phyloP scores from a whole-genome alignment of 2,888 invertebrate genomes.

The Ophion ellenae region DNA sequence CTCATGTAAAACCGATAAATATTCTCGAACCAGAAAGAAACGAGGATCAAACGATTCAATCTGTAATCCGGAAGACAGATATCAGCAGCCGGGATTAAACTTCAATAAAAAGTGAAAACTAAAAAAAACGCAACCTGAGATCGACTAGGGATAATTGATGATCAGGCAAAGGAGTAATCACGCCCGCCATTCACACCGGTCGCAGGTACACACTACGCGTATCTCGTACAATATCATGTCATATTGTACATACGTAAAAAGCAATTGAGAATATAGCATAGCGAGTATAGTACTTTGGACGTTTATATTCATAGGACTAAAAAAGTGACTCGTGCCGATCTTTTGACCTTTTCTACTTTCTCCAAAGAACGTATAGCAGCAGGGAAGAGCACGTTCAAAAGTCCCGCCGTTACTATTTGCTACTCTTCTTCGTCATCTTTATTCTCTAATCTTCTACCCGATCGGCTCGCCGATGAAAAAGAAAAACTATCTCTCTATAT shows the following conservation, averaged over 20 bases:
- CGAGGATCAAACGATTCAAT: conserved; percentile 12
- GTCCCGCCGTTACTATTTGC: conserved; percentile 37
- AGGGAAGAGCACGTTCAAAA: conserved; percentile 53
- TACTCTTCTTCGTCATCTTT: conserved; percentile 45
- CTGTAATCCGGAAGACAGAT: background rate
- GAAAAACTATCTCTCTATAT: conserved; percentile 16
- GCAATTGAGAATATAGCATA: background rate
- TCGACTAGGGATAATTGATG: conserved; percentile 35
- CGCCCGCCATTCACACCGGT: conserved; percentile 33
- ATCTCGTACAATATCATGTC: background rate
- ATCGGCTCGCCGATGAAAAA: conserved; percentile 52
- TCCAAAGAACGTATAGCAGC: conserved; percentile 71
- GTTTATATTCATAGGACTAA: conserved; percentile 55
- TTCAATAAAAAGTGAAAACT: conserved; percentile 8
- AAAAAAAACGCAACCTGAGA: background rate
- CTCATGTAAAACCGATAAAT: conserved; percentile 41
- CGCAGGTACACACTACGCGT: conserved; percentile 22
- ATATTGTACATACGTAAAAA: conserved; percentile 1
- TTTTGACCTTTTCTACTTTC: conserved; percentile 79
- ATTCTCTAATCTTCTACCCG: conserved; percentile 30
- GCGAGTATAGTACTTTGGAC: conserved; percentile 11
- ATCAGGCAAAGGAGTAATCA: conserved; percentile 44
- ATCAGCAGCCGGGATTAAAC: background rate
- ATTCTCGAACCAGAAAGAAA: conserved; percentile 26
- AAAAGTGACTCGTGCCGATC: conserved; percentile 77